Conservation (phyloP, 2,113 vertebrate species). For the Perognathus longimembris region DNA sequence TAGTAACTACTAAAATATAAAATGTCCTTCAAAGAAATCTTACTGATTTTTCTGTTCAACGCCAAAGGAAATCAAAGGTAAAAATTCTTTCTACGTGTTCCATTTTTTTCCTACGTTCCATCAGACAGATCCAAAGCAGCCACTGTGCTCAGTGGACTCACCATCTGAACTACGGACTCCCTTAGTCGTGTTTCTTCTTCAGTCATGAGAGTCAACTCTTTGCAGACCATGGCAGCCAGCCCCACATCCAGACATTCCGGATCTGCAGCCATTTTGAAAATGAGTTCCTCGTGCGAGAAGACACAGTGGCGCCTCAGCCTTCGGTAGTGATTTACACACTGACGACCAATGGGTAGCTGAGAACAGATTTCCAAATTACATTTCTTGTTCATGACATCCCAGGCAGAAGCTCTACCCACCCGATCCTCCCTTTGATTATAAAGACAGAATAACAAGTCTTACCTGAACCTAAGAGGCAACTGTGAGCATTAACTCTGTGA, state of each 20-base stretch:
- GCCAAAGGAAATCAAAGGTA: constrained; percentile 1
- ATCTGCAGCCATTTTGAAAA: constrained; percentile 99
- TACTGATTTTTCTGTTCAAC: constrained; percentile 33
- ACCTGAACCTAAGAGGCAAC: constrained; percentile 21
- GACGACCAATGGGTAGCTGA: constrained; percentile 95
- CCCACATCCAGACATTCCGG: constrained; percentile 97
- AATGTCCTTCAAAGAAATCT: neutral
- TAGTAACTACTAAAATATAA: constrained; percentile 10
- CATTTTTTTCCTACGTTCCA: neutral
- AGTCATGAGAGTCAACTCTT: constrained; percentile 95
- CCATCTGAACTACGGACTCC: constrained; percentile 92
- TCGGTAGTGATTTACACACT: constrained; percentile 97
- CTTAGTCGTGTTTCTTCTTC: constrained; percentile 95
- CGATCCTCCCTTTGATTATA: constrained; percentile 29
- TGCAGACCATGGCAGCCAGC: constrained; percentile 95
- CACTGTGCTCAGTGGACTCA: constrained; percentile 77
- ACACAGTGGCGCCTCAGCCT: constrained; percentile 96
- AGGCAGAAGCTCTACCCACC: neutral
- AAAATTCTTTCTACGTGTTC: neutral
- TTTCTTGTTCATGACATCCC: constrained; percentile 14
- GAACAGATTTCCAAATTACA: constrained; percentile 74
- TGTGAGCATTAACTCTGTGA: neutral
- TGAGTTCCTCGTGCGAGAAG: constrained; percentile 98
- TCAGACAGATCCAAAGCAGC: neutral
- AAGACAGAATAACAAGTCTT: constrained; percentile 33